phyloP scores from a whole-genome alignment of 2,113 vertebrate genomes.

The Aix galericulata region DNA sequence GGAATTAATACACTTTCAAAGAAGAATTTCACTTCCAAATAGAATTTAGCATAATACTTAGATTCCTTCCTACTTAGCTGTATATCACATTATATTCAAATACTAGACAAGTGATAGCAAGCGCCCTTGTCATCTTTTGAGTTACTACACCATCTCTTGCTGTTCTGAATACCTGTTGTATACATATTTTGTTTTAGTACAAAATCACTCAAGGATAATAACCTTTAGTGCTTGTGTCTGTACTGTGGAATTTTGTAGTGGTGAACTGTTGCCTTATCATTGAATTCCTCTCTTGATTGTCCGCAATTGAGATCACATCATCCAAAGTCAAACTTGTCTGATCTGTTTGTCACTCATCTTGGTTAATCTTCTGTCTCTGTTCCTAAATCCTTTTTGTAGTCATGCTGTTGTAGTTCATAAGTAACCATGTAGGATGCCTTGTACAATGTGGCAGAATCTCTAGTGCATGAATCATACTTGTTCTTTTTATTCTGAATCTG shows the following conservation, averaged over 20 bases:
- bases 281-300: background rate
- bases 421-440: accelerated
- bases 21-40: background rate
- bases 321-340: background rate
- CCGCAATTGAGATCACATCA: background rate
- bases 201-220: accelerated
- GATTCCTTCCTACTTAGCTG: background rate
- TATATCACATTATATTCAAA: background rate
- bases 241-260: background rate
- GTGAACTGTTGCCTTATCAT: background rate
- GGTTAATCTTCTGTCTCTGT: background rate
- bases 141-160: background rate
- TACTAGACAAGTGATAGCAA: accelerated
- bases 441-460: background rate
- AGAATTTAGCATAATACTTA: background rate
- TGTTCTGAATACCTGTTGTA: accelerated
- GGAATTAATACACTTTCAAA: background rate
- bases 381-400: background rate
- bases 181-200: background rate
- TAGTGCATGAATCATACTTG: background rate
- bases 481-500: background rate
- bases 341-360: background rate
- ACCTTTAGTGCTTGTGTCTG: background rate
- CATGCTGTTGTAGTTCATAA: background rate
- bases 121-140: background rate